These are phyloP conservation scores for Homarus americanus DNA, from an alignment of 1,140 invertebrate species.

Conservation along the genomic window DNA sequence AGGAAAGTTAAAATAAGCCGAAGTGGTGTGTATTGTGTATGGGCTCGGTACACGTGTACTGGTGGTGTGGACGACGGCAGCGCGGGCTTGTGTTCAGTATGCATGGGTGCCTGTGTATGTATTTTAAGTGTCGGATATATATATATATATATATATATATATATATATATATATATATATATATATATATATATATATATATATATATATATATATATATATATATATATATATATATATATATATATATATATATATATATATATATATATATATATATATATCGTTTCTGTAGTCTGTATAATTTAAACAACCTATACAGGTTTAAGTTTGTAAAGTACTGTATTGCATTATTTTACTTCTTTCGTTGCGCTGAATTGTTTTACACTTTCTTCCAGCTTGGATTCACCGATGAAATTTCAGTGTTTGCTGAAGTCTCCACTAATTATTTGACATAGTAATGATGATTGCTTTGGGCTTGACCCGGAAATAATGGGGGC, in stretches of 20 bases:
- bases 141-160: neutral
- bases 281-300: neutral
- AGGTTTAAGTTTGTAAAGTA: too few relatives aligned
- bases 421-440: too few relatives aligned
- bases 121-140: neutral
- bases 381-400: too few relatives aligned
- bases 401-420: too few relatives aligned
- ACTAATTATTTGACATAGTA: neutral
- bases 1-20: too few relatives aligned
- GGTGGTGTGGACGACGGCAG: neutral
- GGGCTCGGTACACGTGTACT: too few relatives aligned
- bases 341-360: too few relatives aligned
- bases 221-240: neutral
- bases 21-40: too few relatives aligned
- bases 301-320: slow-evolving; percentile 1
- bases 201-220: neutral
- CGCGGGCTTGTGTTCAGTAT: neutral
- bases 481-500: neutral
- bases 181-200: neutral
- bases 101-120: neutral
- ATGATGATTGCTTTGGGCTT: neutral
- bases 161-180: slow-evolving; percentile 22
- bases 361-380: too few relatives aligned
- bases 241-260: neutral
- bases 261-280: slow-evolving; percentile 10